Base-by-base conservation (phyloP, 1,140 invertebrate genomes). In the Bombus soroeensis region DNA sequence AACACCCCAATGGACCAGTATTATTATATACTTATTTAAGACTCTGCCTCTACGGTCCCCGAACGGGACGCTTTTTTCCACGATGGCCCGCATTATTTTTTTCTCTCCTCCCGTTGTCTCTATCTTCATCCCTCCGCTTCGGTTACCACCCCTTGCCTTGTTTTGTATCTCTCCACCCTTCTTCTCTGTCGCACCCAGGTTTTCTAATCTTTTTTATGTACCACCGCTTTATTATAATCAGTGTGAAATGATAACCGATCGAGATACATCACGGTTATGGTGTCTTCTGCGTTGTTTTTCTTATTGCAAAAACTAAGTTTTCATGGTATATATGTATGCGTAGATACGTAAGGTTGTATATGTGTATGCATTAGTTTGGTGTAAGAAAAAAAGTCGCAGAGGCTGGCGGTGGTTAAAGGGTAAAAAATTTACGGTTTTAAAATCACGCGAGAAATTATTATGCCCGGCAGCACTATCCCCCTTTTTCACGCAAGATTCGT, bases 211-310 rank as follows among this genome's bases (percentile, higher is more conserved):
- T 34, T 34, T 34, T 22, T 34, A 18, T 9, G 1, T 22, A 71
- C 72, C 74, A 25, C 57, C 66, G 88, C 90, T 94, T 95, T 94
- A 94, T 95, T 94, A 86, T 95, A 95, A 95, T 95, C 94, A 93
- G 95, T 94, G 95, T 95, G 95, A 95, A 95, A 95, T 95, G 94
- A 93, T 95, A 95, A 95, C 95, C 94, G 95, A 95, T 95, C 94
- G 82, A 90, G 93, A 93, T 94, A 93, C 90, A 91, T 89, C 88
- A 92, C 90, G 91, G 79, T 81, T n/a, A 13, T n/a, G 89, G 75
- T 91, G 86, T 91, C 8, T 6, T 75, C 59, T 9, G n/a, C 15
- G 70, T 84, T 92, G 92, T 94, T 94, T 93, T 94, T 91, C 70
- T 32, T 28, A 2, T n/a, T 1, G 74, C 81, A 92, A 94, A 93